Conservation (phyloP, 2,113 vertebrate genomes). For the Apodemus sylvaticus region DNA sequence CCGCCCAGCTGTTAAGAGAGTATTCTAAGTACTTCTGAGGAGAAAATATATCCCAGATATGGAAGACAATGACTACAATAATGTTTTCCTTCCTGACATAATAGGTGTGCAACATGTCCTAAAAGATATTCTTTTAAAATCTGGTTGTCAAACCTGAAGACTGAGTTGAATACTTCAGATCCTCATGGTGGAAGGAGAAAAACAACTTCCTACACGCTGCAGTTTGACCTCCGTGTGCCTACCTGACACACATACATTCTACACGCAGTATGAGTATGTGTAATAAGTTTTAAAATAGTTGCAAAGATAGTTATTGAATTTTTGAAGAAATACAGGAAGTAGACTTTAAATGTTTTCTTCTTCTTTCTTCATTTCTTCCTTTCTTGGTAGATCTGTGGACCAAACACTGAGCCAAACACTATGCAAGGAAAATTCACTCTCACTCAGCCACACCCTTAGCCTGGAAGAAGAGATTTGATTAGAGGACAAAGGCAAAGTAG, state of each 20-base stretch:
- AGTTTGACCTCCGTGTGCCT: background rate
- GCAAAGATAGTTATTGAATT: background rate
- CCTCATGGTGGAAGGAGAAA: background rate
- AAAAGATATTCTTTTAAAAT: constrained; percentile 17
- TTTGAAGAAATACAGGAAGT: background rate
- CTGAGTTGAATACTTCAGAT: no score
- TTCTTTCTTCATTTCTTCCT: background rate
- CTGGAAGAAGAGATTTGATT: background rate
- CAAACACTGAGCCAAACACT: background rate
- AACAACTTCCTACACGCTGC: background rate
- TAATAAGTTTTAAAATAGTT: background rate
- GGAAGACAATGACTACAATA: background rate
- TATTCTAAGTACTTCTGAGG: no score
- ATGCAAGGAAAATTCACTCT: background rate
- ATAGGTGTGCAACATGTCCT: background rate
- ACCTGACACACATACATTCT: background rate
- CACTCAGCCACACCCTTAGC: background rate
- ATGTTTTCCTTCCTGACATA: background rate
- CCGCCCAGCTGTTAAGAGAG: no score
- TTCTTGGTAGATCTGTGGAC: background rate
- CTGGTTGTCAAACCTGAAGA: background rate
- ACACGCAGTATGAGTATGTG: background rate
- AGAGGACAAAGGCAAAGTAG: background rate
- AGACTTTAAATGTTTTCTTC: background rate
- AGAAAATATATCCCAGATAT: background rate